Percentiles rank a stretch among this genome's conserved stretches.
Evolutionary conservation across 2,797 vertebrate species (phyloP).

Genomic region (Sebastes kiyomatsui): DNA sequence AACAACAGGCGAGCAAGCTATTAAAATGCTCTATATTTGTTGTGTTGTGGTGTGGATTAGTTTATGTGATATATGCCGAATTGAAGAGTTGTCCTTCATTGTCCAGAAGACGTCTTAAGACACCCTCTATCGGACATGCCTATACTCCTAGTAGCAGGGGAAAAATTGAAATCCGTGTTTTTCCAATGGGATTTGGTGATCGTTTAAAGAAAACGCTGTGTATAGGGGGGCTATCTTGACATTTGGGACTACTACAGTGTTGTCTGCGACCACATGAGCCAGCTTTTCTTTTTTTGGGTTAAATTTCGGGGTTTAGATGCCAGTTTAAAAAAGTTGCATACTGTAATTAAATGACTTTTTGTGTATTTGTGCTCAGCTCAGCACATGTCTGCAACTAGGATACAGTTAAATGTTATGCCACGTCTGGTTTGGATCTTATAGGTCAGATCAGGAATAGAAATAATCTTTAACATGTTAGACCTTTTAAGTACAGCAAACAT

Average conservation of each 20-base stretch:
- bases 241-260: not conserved
- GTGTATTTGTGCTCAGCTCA: conserved; percentile 20
- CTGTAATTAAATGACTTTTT: conserved; percentile 22
- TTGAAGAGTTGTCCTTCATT: not conserved
- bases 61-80: conserved; percentile 1
- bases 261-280: not conserved
- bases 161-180: not conserved
- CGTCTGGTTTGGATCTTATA: conserved; percentile 34
- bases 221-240: not conserved
- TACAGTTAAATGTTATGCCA: conserved; percentile 16
- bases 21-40: fast-evolving
- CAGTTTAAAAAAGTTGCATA: conserved; percentile 24
- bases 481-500: not conserved
- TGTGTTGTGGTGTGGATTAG: fast-evolving
- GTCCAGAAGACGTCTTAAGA: not conserved
- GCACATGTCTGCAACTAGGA: conserved; percentile 30
- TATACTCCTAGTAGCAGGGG: not conserved
- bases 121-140: not conserved
- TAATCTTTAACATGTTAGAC: conserved; percentile 1
- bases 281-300: not conserved
- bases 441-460: conserved; percentile 7
- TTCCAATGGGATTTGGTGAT: not conserved
- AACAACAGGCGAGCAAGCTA: too few relatives aligned
- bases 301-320: not conserved
- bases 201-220: not conserved